phyloP scores from a whole-genome alignment of 2,113 vertebrate species.

The Hyperoodon ampullatus region DNA sequence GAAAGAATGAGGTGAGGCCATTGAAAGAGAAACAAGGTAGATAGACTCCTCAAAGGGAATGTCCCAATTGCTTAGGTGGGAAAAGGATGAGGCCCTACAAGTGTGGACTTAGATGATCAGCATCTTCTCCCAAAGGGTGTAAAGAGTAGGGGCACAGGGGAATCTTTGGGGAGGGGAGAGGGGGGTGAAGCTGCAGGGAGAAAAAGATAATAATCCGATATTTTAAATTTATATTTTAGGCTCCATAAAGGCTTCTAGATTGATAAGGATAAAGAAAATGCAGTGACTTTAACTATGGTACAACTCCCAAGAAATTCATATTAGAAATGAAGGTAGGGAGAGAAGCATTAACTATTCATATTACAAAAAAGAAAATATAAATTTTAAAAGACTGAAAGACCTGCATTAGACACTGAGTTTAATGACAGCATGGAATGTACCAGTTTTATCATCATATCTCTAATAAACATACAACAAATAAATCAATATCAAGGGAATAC shows the following conservation, averaged over 20 bases:
- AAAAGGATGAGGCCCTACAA: not conserved
- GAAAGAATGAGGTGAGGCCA: not conserved
- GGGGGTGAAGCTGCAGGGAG: not conserved
- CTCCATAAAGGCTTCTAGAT: not conserved
- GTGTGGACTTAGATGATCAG: not conserved
- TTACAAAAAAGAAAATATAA: not conserved
- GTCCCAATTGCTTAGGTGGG: not conserved
- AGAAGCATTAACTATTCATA: not conserved
- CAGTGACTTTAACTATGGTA: not conserved
- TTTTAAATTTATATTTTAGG: slow-evolving; percentile 16
- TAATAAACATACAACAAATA: not conserved
- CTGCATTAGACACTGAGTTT: not conserved
- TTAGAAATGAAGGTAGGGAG: not conserved
- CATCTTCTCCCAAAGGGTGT: not conserved
- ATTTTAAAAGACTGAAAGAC: not conserved
- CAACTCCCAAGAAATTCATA: not conserved
- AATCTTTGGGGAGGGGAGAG: not conserved
- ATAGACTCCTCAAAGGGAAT: not conserved
- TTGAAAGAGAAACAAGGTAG: not conserved
- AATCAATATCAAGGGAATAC: not conserved
- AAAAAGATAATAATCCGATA: not conserved
- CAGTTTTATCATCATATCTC: not conserved
- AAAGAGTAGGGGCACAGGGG: not conserved
- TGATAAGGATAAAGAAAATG: not conserved
- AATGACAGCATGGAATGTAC: not conserved